Evolutionary conservation across 2,888 invertebrate species (phyloP).

Genomic region (Oxycera nigricornis): DNA sequence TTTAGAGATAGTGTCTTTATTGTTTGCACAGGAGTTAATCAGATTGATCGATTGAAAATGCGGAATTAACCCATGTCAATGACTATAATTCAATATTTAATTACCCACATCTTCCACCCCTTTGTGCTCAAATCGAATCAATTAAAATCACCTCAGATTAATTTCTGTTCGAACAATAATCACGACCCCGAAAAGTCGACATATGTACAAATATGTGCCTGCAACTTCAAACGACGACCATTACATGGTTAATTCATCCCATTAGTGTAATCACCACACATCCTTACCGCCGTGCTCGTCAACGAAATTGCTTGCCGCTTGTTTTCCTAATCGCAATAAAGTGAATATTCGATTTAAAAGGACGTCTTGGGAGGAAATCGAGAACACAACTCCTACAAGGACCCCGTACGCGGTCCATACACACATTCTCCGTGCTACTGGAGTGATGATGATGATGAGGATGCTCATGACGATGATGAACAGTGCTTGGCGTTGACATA

Average conservation of each 20-base stretch:
- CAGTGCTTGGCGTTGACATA: slow-evolving; percentile 57
- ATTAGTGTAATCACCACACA: slow-evolving; percentile 34
- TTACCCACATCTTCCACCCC: slow-evolving; percentile 11
- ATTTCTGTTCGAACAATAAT: not conserved
- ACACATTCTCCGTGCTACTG: too few species aligned
- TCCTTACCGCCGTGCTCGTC: slow-evolving; percentile 26
- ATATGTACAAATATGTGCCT: slow-evolving; percentile 39
- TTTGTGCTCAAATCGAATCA: slow-evolving; percentile 9
- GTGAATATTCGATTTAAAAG: slow-evolving; percentile 46
- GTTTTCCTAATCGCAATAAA: slow-evolving; percentile 46
- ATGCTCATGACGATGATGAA: slow-evolving; percentile 19
- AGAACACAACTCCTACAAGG: not conserved
- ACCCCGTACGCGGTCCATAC: not conserved
- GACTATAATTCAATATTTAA: not conserved
- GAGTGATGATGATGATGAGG: slow-evolving; percentile 8
- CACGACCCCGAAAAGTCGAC: slow-evolving; percentile 8
- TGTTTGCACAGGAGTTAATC: too few species aligned
- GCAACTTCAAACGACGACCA: slow-evolving; percentile 31
- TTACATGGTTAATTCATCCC: slow-evolving; percentile 36
- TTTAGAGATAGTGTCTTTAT: not conserved
- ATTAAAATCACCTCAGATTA: slow-evolving; percentile 30
- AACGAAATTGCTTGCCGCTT: slow-evolving; percentile 26
- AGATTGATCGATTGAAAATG: not conserved
- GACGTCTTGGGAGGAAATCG: slow-evolving; percentile 45
- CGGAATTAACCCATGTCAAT: not conserved